A percentile compares a stretch with the other conserved stretches of the same genome.
Conservation (phyloP, 2,797 vertebrate species). For the Alfaro cultratus region DNA sequence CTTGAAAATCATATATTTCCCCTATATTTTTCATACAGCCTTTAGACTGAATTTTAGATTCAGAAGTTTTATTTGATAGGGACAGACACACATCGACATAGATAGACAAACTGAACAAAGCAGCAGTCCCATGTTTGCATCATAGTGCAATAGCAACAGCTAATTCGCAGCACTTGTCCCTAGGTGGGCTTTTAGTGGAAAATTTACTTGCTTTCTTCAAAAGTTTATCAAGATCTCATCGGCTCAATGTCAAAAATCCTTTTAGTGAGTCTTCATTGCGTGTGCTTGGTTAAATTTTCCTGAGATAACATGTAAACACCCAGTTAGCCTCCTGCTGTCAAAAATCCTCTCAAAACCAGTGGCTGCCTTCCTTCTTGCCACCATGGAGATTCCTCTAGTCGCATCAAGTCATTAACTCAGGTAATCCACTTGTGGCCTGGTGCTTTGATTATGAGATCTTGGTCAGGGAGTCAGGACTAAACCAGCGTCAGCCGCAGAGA, state of each 20-base stretch:
- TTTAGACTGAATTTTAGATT: not conserved
- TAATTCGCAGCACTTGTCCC: too few relatives aligned
- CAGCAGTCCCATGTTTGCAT: too few relatives aligned
- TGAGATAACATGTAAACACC: slow-evolving; percentile 3
- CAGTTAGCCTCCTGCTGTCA: slow-evolving; percentile 5
- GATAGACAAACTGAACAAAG: too few relatives aligned
- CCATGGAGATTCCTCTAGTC: slow-evolving; percentile 62
- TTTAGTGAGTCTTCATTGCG: not conserved
- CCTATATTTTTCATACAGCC: not conserved
- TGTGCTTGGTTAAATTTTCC: not conserved
- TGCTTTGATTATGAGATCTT: slow-evolving; percentile 64
- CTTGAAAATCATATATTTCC: not conserved
- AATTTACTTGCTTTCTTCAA: not conserved
- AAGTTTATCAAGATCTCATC: not conserved
- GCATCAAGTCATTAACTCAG: slow-evolving; percentile 78
- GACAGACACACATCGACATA: too few relatives aligned
- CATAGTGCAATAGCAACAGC: too few relatives aligned
- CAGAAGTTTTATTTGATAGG: too few relatives aligned
- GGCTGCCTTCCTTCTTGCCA: slow-evolving; percentile 4
- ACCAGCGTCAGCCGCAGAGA: slow-evolving; percentile 37
- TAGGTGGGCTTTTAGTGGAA: too few relatives aligned
- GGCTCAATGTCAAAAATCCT: not conserved
- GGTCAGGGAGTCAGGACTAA: slow-evolving; percentile 54
- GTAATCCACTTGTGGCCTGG: slow-evolving; percentile 76
- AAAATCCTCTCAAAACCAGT: slow-evolving; percentile 22